Evolutionary conservation across 2,797 vertebrate species (phyloP), one percentile per base, ranked within the genome.

Genomic region (Taenioides sp.): DNA sequence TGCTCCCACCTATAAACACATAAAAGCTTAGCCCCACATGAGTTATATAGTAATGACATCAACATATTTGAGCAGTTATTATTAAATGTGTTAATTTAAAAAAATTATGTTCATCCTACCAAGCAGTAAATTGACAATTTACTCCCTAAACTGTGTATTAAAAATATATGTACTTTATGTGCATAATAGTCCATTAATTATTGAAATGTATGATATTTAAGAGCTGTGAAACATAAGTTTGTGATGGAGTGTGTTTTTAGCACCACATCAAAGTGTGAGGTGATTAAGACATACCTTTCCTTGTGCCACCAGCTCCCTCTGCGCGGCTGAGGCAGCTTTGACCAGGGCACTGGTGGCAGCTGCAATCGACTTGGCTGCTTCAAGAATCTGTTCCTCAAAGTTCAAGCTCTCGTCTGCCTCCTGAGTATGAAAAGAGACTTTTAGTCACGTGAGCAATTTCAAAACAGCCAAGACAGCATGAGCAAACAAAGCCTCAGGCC

Each of bases 311-410:
- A 98, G 87, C 71, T 98, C 97, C 75, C 97, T 92, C 91, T 98
- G 97, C 6, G 97, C 97, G 0, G 96, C 97, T 0, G 97, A 98
- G 0, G 97, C 97, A 0, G 97, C 96, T 86, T 98, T 98, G 69
- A 98, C 97, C 82, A 98, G 88, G 28, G 97, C 96, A 0, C 97
- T 98, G 0, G 97, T 98, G 54, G 97, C 97, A 5, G 97, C 97
- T 0, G 97, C 97, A 7, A 98, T 98, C 57, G 97, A 97, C 83
- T 98, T 98, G 77, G 97, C 97, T 6, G 97, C 97, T 88, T 98
- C 97, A 67, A 98, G 83, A 76, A 98, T 98, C 89, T 98, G 97
- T 69, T 98, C 97, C 89, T 98, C 97, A 4, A 98, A 98, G 93
- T 98, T 96, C 83, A 98, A 89, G 84, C 96, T 98, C 91, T 98